A percentile compares a stretch with the other conserved stretches of the same genome.
Conservation (phyloP, 1,140 invertebrate species). For the Eumaeus atala region DNA sequence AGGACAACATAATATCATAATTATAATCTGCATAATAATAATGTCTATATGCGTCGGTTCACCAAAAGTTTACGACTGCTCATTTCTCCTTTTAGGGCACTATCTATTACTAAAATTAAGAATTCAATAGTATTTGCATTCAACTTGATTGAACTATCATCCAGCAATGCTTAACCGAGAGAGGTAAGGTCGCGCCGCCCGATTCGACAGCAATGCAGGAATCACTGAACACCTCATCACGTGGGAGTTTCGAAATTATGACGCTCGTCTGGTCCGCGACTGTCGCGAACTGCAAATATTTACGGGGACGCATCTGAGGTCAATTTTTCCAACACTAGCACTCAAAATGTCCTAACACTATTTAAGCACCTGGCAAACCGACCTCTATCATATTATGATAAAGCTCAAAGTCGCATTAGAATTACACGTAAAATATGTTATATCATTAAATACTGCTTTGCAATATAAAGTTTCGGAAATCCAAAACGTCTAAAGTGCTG, state of each 20-base stretch:
- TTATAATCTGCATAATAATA: too few relatives aligned
- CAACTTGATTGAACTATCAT: too few relatives aligned
- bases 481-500: neutral
- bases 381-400: slow-evolving; percentile 15
- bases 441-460: neutral
- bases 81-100: too few relatives aligned
- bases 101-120: too few relatives aligned
- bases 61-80: too few relatives aligned
- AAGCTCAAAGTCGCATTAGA: slow-evolving; percentile 21
- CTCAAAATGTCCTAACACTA: slow-evolving; percentile 25
- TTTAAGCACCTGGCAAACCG: slow-evolving; percentile 16
- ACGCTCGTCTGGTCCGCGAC: slow-evolving; percentile 44
- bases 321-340: slow-evolving; percentile 40
- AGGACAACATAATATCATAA: too few relatives aligned
- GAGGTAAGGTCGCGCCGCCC: too few relatives aligned
- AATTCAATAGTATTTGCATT: too few relatives aligned
- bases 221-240: neutral
- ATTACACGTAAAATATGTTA: neutral
- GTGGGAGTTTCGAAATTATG: slow-evolving; percentile 40
- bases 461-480: slow-evolving; percentile 4
- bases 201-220: too few relatives aligned
- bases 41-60: too few relatives aligned
- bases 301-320: slow-evolving; percentile 43
- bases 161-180: too few relatives aligned
- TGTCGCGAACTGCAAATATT: slow-evolving; percentile 49